A percentile compares a stretch with the other conserved stretches of the same genome.
phyloP scores from a whole-genome alignment of 2,113 vertebrate species.

The Saccopteryx leptura region DNA sequence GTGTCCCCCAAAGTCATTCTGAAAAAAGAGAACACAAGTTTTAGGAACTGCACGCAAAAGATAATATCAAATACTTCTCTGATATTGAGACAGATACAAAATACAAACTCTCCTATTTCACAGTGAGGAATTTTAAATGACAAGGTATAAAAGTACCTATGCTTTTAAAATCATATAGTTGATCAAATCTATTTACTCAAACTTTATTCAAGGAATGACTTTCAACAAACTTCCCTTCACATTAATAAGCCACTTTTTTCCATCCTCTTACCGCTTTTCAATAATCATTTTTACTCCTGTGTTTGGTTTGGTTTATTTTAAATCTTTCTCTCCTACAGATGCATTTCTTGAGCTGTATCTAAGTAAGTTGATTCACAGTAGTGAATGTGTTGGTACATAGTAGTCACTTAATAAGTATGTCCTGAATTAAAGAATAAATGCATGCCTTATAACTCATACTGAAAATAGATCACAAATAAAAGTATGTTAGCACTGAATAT shows the following conservation, averaged over 20 bases:
- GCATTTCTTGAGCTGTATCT: not conserved
- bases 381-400: not conserved
- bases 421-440: not conserved
- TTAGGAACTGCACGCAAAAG: not conserved
- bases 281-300: not conserved
- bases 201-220: not conserved
- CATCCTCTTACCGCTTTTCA: not conserved
- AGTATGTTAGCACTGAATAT: not conserved
- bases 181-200: not conserved
- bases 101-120: not conserved
- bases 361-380: not conserved
- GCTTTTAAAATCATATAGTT: not conserved
- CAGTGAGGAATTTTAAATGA: not conserved
- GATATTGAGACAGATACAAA: not conserved
- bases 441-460: not conserved
- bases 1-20: conserved; percentile 99
- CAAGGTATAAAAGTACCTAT: not conserved
- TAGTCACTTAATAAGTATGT: not conserved
- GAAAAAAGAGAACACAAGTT: conserved; percentile 70
- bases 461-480: not conserved
- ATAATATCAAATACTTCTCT: not conserved
- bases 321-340: not conserved
- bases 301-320: not conserved
- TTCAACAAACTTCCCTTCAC: not conserved
- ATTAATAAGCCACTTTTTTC: not conserved